phyloP scores from a whole-genome alignment of 92 coral and sea anemone species.

The Porites evermanni region DNA sequence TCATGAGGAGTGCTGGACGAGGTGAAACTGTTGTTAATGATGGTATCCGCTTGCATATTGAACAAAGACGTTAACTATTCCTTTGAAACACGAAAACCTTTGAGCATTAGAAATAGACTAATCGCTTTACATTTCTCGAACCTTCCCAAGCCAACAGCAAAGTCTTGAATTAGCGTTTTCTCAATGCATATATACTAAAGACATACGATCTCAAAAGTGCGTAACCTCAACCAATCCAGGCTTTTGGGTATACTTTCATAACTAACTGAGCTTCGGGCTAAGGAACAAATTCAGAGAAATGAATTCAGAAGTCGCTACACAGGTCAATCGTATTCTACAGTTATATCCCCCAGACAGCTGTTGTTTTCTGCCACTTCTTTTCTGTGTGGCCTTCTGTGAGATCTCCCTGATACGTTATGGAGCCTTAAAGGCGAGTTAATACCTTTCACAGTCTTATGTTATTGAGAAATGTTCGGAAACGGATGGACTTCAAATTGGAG shows the following conservation, averaged over 20 bases:
- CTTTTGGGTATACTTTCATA: background rate
- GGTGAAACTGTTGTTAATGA: background rate
- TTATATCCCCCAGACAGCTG: conserved; percentile 17
- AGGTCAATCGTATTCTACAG: background rate
- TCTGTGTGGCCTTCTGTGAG: background rate
- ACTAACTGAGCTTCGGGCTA: background rate
- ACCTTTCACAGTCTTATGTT: conserved; percentile 25
- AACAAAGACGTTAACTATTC: background rate
- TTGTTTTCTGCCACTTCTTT: background rate
- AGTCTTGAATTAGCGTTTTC: background rate
- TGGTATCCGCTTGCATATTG: background rate
- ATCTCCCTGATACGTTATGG: background rate
- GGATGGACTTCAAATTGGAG: conserved; percentile 31
- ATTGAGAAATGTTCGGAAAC: conserved; percentile 39
- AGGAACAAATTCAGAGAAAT: background rate
- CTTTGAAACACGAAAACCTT: background rate
- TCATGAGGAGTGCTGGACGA: background rate
- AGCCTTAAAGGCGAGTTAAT: conserved; percentile 22
- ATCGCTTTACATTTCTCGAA: background rate
- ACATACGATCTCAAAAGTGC: background rate
- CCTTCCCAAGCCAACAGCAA: background rate
- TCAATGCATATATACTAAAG: background rate
- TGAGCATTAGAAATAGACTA: too few relatives aligned
- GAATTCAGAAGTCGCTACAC: background rate
- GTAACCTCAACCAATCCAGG: background rate